Conservation (phyloP, 1,140 invertebrate genomes). For the Coptotermes formosanus region DNA sequence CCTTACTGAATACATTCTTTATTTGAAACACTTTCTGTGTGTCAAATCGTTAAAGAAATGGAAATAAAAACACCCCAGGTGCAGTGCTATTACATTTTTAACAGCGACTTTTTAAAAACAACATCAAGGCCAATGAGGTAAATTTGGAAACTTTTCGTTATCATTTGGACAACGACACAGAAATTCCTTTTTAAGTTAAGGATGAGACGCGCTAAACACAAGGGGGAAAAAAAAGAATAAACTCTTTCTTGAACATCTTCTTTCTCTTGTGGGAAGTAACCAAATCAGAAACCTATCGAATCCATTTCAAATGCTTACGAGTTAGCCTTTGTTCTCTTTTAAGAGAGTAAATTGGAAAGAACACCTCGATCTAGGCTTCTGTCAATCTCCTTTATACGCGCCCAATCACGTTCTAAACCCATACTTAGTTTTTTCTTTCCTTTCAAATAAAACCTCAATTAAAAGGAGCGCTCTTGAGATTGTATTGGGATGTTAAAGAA, state of each 20-base stretch:
- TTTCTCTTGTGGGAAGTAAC: slow-evolving; percentile 11
- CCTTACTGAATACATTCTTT: too few relatives aligned
- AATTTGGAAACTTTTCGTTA: too few relatives aligned
- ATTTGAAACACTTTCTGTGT: too few relatives aligned
- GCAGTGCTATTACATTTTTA: too few relatives aligned
- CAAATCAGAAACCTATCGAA: slow-evolving; percentile 5
- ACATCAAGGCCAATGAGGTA: too few relatives aligned
- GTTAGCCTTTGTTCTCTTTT: neutral
- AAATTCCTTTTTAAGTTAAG: too few relatives aligned
- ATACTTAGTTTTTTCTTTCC: neutral
- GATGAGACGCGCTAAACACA: too few relatives aligned
- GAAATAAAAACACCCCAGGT: too few relatives aligned
- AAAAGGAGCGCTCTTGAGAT: neutral
- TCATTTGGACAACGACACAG: too few relatives aligned
- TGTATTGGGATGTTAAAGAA: slow-evolving; percentile 1
- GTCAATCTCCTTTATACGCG: neutral
- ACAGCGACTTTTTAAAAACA: too few relatives aligned
- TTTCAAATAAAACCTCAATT: slow-evolving; percentile 1
- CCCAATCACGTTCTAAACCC: slow-evolving; percentile 17
- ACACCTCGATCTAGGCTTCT: neutral
- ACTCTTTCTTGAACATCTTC: neutral
- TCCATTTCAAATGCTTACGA: slow-evolving; percentile 16
- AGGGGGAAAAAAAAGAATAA: neutral
- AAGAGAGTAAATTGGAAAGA: slow-evolving; percentile 12
- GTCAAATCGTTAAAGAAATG: too few relatives aligned